These are phyloP conservation scores for Noctilio leporinus DNA, from an alignment of 2,113 vertebrate species.

Conservation along the genomic window DNA sequence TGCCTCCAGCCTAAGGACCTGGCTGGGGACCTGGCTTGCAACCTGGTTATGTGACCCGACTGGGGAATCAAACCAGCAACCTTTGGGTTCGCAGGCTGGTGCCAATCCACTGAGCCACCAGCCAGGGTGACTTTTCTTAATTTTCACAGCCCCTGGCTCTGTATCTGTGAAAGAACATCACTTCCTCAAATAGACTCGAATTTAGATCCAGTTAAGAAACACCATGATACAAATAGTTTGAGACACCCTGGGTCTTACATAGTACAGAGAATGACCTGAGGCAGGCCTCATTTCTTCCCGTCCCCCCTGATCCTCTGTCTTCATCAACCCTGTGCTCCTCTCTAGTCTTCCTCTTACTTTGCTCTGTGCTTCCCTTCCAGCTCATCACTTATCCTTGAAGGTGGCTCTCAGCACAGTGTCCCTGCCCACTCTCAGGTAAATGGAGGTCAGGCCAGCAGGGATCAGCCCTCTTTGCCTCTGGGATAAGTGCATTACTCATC, in stretches of 20 bases:
- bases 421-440: fast-evolving
- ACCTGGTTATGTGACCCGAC: no score
- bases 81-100: no score
- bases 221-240: not conserved
- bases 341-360: not conserved
- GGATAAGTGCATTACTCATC: not conserved
- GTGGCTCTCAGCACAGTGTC: not conserved
- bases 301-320: not conserved
- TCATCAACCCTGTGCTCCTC: not conserved
- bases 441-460: not conserved
- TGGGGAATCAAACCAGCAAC: no score
- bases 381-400: not conserved
- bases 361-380: not conserved
- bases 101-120: no score
- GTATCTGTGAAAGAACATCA: not conserved
- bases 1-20: no score
- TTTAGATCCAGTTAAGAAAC: not conserved
- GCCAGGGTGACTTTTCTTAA: no score
- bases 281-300: not conserved
- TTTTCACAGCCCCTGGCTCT: not conserved
- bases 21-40: no score
- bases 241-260: not conserved
- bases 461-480: not conserved
- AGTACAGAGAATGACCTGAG: not conserved
- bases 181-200: not conserved